Evolutionary conservation across 2,888 invertebrate genomes (phyloP), one percentile per base, ranked within the genome.

Genomic region (Sphinx pinastri): DNA sequence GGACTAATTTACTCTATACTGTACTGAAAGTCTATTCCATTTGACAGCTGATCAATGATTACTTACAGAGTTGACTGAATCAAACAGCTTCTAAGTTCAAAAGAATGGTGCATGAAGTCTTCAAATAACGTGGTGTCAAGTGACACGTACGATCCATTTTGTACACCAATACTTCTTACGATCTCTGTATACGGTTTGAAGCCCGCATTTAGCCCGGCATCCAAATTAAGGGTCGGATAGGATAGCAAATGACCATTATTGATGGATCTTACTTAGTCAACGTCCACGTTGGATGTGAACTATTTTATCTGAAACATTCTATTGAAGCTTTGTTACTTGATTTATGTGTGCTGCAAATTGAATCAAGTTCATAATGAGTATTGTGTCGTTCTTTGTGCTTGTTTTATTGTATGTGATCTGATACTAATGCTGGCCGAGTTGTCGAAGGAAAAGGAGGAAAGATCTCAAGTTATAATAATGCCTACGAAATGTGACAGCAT

Each of bases 221-320:
- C 86, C 84, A 79, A 84, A 91, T 91, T 89, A 90, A 87, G 86
- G 84, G 78, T 78, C 76, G 80, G 81, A 85, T 86, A 84, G 87
- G 84, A 85, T 87, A 81, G 81, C 81, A 81, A 76, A 82, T 82
- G 81, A 81, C 47, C 78, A 84, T 85, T 88, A 91, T 92, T 90
- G 89, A 92, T 92, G 87, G 81, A 80, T 78, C 79, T 81, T 85
- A 84, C 85, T 92, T 88, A 87, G 89, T 92, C 92, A 90, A 89
- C 80, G 91, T 89, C 88, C 78, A 75, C 77, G 80, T 79, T 80
- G 67, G 59, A 70, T 58, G 67, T 52, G 67, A 67, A 70, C 70
- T 70, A 70, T 68, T 70, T 70, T 67, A 70, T 70, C 67, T 59
- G 16, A 19, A 58, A 49, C 38, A 55, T 67, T 67, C 60, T 58